Evolutionary conservation across 2,888 invertebrate genomes (phyloP).

Genomic region (Drosophila cyrtoloma): DNA sequence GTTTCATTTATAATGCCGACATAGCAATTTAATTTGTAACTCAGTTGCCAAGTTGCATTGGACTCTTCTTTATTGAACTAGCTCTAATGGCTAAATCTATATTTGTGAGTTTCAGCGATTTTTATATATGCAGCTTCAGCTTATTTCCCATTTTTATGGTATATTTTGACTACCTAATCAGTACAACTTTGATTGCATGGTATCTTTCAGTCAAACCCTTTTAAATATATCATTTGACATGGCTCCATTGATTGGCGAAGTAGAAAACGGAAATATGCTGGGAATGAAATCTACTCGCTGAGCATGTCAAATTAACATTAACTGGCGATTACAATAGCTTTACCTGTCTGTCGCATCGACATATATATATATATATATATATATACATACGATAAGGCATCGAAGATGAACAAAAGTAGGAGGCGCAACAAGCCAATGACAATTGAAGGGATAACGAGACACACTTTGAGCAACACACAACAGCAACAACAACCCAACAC

Average conservation of each 20-base stretch:
- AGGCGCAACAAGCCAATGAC: slow-evolving; percentile 76
- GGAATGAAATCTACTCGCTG: slow-evolving; percentile 21
- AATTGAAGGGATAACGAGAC: slow-evolving; percentile 74
- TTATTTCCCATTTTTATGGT: background rate
- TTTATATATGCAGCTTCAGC: background rate
- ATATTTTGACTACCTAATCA: background rate
- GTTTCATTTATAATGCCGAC: slow-evolving; percentile 43
- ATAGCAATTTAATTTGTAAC: slow-evolving; percentile 42
- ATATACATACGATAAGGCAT: slow-evolving; percentile 29
- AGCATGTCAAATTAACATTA: slow-evolving; percentile 65
- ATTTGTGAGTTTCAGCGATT: background rate
- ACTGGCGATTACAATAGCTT: slow-evolving; percentile 67
- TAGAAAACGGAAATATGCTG: background rate
- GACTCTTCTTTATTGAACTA: background rate
- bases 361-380: background rate
- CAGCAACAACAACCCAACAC: slow-evolving; percentile 26
- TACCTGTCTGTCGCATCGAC: slow-evolving; percentile 27
- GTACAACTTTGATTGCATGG: background rate
- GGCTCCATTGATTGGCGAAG: slow-evolving; percentile 3
- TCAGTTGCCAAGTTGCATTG: background rate
- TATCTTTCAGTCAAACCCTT: background rate
- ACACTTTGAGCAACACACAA: slow-evolving; percentile 32
- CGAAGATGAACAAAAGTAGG: slow-evolving; percentile 20
- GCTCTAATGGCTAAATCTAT: background rate
- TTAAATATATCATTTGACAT: background rate